Base-by-base conservation (phyloP, 2,888 invertebrate genomes). In the Druceiella hillmani region DNA sequence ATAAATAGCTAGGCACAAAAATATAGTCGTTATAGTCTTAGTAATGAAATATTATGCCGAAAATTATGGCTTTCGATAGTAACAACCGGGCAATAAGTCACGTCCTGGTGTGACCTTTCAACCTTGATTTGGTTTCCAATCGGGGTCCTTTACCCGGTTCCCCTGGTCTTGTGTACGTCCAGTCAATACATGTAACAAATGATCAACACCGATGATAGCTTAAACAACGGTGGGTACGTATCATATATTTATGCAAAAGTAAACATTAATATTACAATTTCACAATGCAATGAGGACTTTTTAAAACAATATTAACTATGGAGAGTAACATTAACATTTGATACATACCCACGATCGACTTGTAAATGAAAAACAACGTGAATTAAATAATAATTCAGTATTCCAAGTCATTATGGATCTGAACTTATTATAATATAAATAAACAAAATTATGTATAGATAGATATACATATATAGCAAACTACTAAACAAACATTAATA, bases 51-150 rank as follows among this genome's bases (percentile, higher is more conserved):
- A 20, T 7, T 20, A 7, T 6, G 9, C 22, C 6, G 9, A n/a
- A n/a, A n/a, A n/a, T n/a, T n/a, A n/a, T n/a, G n/a, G n/a, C n/a
- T n/a, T n/a, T 33, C 39, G 7, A 10, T 39, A 31, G 39, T 47
- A 49, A 41, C 38, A 44, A 52, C 53, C 52, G 66, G 56, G 55
- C 56, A 58, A 56, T 55, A 67, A 74, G 78, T 75, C 79, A 79
- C 79, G 79, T 78, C 76, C 65, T 73, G 62, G 59, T 61, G 78
- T 79, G 78, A 78, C 78, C 75, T 79, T 78, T 58, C 44, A 34
- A 54, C 75, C 72, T 79, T 81, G 82, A 82, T 82, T 82, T 83
- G 82, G 82, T 81, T 82, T 83, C 79, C 81, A 81, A 74, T 77
- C 76, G 75, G 78, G 78, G 73, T 75, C 76, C 71, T 72, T 69